These are phyloP conservation scores for Plemyria rubiginata DNA, from an alignment of 2,888 invertebrate genomes.

Conservation along the genomic window DNA sequence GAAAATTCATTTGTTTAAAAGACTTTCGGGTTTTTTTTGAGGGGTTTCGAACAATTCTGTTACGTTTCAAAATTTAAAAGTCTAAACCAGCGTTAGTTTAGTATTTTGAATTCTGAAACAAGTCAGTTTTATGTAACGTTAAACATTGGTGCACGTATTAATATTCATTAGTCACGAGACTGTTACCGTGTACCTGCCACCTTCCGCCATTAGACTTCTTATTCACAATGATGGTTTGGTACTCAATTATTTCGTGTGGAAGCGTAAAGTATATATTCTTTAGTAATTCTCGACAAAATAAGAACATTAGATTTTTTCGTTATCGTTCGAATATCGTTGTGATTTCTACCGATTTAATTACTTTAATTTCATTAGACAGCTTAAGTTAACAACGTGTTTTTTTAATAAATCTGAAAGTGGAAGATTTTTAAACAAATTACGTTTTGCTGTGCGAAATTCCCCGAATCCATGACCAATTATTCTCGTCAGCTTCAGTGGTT, in stretches of 20 bases:
- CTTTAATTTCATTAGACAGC: background rate
- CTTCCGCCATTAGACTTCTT: no score
- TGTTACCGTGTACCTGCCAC: background rate
- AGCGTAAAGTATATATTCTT: background rate
- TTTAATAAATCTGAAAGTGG: conserved; percentile 11
- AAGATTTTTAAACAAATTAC: conserved; percentile 29
- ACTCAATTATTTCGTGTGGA: background rate
- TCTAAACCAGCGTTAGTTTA: conserved; percentile 3
- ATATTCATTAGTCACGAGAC: background rate
- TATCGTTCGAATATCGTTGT: no score
- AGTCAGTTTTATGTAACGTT: background rate
- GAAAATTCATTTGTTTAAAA: conserved; percentile 38
- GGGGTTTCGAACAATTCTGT: background rate
- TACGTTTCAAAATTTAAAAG: background rate
- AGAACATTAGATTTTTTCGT: no score
- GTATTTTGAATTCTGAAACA: conserved; percentile 9
- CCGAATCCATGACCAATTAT: conserved; percentile 42
- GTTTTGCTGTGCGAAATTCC: conserved; percentile 34
- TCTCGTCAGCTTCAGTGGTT: conserved; percentile 45
- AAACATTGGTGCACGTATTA: background rate
- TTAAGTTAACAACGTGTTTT: background rate
- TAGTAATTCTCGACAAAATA: no score
- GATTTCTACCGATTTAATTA: no score
- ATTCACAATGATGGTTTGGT: no score
- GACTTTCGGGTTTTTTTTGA: conserved; percentile 23